Evolutionary conservation across 2,888 invertebrate species (phyloP).

Genomic region (Pterostichus niger): DNA sequence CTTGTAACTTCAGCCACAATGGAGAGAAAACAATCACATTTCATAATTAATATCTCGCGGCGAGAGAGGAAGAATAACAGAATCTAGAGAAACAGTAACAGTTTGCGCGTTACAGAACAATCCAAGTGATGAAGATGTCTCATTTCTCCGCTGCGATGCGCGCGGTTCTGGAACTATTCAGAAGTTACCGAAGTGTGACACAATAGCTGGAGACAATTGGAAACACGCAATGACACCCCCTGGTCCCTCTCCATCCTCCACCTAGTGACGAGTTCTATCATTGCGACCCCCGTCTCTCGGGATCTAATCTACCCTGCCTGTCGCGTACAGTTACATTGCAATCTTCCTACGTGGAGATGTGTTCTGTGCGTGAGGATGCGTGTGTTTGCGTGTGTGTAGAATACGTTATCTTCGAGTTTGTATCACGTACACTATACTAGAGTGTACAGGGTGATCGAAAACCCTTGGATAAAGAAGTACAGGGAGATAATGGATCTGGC

Average conservation of each 20-base stretch:
- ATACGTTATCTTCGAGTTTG: slow-evolving; percentile 46
- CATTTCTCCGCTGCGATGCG: slow-evolving; percentile 37
- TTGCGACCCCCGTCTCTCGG: slow-evolving; percentile 62
- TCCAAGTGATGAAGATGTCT: slow-evolving; percentile 56
- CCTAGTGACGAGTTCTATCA: slow-evolving; percentile 54
- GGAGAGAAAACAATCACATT: slow-evolving; percentile 62
- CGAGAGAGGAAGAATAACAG: slow-evolving; percentile 35
- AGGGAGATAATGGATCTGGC: slow-evolving; percentile 4
- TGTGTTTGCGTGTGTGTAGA: slow-evolving; percentile 44
- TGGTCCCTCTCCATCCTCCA: background rate
- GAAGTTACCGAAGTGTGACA: slow-evolving; percentile 64
- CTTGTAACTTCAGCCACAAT: slow-evolving; percentile 50
- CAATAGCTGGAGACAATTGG: slow-evolving; percentile 65
- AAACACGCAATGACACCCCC: slow-evolving; percentile 65
- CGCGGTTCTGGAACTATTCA: slow-evolving; percentile 56
- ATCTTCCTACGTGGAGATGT: slow-evolving; percentile 53
- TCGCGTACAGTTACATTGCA: slow-evolving; percentile 65
- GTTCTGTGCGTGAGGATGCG: slow-evolving; percentile 32
- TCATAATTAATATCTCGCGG: slow-evolving; percentile 62
- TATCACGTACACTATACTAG: slow-evolving; percentile 10
- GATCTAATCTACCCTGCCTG: slow-evolving; percentile 65
- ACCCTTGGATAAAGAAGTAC: background rate
- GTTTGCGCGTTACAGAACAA: slow-evolving; percentile 20
- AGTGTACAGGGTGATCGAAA: slow-evolving; percentile 36
- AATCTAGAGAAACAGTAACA: slow-evolving; percentile 4